Conservation (phyloP, 35 echinoderm and acorn worm genomes). For the Nesometra sesokonis region DNA sequence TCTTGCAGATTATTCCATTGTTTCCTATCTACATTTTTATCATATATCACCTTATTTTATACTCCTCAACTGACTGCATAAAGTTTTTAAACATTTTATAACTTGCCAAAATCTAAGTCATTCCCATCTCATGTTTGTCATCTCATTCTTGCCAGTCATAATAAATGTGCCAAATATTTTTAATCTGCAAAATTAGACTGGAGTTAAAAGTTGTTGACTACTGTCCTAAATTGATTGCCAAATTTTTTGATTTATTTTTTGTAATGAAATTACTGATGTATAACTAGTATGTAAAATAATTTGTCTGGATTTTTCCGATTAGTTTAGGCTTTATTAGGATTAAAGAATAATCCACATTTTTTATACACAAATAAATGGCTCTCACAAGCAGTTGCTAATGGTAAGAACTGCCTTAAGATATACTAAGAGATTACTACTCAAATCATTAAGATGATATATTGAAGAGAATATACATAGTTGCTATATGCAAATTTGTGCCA, state of each 20-base stretch:
- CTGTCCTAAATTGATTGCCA: neutral
- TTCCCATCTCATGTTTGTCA: neutral
- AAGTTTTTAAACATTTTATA: neutral
- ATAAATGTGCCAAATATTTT: neutral
- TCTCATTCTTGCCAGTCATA: neutral
- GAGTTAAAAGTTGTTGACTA: neutral
- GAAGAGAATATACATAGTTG: neutral
- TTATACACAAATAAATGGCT: neutral
- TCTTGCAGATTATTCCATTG: neutral
- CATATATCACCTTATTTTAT: neutral
- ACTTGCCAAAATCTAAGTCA: neutral
- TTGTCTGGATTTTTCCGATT: neutral
- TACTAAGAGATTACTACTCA: neutral
- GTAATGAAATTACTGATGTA: neutral
- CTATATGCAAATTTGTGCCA: neutral
- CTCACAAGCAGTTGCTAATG: neutral
- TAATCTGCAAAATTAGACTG: neutral
- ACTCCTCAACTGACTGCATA: neutral
- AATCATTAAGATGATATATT: neutral
- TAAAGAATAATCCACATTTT: neutral
- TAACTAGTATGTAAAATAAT: neutral
- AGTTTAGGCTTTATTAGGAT: neutral
- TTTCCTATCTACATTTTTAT: neutral
- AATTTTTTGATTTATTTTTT: neutral
- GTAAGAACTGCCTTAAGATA: neutral